A percentile compares a stretch with the other conserved stretches of the same genome.
Evolutionary conservation across 37 sponge, comb jelly and placozoan species (phyloP).

Genomic region (Mnemiopsis leidyi): DNA sequence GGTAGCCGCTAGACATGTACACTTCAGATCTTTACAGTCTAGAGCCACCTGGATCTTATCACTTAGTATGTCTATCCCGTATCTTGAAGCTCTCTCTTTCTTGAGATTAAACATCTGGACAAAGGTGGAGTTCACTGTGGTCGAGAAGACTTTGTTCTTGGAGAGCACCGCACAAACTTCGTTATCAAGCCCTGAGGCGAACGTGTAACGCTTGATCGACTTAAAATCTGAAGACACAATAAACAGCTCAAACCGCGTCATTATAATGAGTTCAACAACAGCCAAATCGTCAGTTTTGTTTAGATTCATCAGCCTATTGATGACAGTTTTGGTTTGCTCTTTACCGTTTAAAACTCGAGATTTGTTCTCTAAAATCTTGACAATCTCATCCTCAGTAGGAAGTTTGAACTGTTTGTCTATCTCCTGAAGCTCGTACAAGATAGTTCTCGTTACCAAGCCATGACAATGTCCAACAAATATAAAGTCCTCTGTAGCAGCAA

Average conservation of each 20-base stretch:
- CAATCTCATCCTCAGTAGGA: not conserved
- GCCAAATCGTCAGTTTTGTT: not conserved
- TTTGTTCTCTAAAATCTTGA: not conserved
- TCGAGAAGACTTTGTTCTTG: not conserved
- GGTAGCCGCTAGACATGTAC: conserved; percentile 6
- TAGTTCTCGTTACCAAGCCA: not conserved
- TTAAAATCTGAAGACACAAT: conserved; percentile 28
- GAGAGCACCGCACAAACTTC: conserved; percentile 12
- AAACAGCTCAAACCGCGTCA: conserved; percentile 16
- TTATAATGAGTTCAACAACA: not conserved
- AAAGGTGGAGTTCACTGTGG: not conserved
- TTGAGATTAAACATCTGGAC: conserved; percentile 32
- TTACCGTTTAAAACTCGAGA: not conserved
- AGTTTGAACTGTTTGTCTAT: not conserved
- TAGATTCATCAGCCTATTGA: not conserved
- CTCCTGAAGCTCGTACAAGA: not conserved
- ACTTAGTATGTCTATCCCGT: not conserved
- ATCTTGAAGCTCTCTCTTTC: not conserved
- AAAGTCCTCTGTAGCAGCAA: not conserved
- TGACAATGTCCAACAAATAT: conserved; percentile 51
- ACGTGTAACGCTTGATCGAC: not conserved
- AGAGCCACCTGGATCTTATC: not conserved
- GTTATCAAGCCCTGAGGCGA: not conserved
- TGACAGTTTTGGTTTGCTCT: not conserved
- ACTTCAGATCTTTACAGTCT: not conserved